Evolutionary conservation across 2,113 vertebrate genomes (phyloP).

Genomic region (Carassius gibelio): DNA sequence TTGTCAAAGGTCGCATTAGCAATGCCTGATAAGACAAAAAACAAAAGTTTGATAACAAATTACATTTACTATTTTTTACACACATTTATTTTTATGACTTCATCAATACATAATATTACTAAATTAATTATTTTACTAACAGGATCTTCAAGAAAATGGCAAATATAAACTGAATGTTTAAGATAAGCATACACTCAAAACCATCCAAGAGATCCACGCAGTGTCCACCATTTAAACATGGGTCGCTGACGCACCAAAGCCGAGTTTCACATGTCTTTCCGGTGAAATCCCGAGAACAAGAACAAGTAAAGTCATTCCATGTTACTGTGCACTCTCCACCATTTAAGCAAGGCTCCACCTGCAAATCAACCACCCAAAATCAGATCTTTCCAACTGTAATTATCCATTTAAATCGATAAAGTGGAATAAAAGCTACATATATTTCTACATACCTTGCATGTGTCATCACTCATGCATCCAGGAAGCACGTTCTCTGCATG

Average conservation of each 20-base stretch:
- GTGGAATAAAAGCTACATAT: background rate
- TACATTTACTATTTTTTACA: too few species aligned
- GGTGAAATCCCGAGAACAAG: conserved; percentile 81
- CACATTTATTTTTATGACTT: background rate
- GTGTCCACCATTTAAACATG: conserved; percentile 78
- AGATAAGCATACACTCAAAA: conserved; percentile 81
- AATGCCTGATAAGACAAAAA: conserved; percentile 74
- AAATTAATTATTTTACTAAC: background rate
- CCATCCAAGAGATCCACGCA: conserved; percentile 85
- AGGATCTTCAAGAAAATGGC: background rate
- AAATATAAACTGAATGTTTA: background rate
- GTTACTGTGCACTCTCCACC: conserved; percentile 84
- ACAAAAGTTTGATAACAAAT: too few species aligned
- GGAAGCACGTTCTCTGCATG: conserved; percentile 69
- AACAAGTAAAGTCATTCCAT: conserved; percentile 92
- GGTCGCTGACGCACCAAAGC: conserved; percentile 85
- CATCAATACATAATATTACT: background rate
- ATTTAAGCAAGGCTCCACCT: conserved; percentile 85
- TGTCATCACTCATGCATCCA: conserved; percentile 86
- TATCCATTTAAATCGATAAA: too few species aligned
- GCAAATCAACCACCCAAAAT: conserved; percentile 44
- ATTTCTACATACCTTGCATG: conserved; percentile 75
- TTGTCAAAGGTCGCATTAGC: conserved; percentile 84
- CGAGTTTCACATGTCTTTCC: conserved; percentile 84
- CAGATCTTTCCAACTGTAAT: too few species aligned